Conservation (phyloP, 2,888 invertebrate genomes). For the Thysanoteuthis rhombus region DNA sequence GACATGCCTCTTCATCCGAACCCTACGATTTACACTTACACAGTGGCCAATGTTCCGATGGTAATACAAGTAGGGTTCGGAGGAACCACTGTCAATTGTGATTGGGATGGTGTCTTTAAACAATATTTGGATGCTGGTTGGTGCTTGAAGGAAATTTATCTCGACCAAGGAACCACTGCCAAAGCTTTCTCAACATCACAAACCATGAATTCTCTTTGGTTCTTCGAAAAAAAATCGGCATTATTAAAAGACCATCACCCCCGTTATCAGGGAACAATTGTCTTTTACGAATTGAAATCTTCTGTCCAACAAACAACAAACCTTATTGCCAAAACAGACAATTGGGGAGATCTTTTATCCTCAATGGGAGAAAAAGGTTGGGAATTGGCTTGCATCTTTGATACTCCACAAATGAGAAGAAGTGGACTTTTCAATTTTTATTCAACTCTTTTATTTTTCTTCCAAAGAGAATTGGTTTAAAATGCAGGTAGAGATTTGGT, state of each 20-base stretch:
- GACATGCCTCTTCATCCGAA: constrained; percentile 51
- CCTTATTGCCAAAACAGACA: too few species aligned
- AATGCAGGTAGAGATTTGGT: too few species aligned
- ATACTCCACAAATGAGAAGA: too few species aligned
- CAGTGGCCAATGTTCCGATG: constrained; percentile 51
- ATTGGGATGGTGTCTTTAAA: constrained; percentile 55
- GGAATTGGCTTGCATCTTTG: too few species aligned
- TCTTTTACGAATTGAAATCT: too few species aligned
- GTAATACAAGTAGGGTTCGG: constrained; percentile 38
- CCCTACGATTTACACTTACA: constrained; percentile 52
- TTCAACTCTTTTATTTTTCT: too few species aligned
- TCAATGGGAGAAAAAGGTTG: too few species aligned
- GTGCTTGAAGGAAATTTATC: constrained; percentile 61
- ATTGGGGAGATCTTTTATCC: too few species aligned
- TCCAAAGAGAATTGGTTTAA: too few species aligned
- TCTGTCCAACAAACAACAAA: too few species aligned
- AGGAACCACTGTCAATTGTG: constrained; percentile 44
- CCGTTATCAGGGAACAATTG: too few species aligned
- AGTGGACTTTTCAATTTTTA: too few species aligned
- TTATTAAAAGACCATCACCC: constrained; percentile 52
- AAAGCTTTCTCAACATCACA: constrained; percentile 34
- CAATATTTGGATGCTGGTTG: constrained; percentile 57
- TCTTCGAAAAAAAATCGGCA: constrained; percentile 61
- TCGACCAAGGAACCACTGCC: constrained; percentile 42
- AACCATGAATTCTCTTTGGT: constrained; percentile 55